Evolutionary conservation across 1,140 invertebrate species (phyloP).

Genomic region (Nautilus pompilius): DNA sequence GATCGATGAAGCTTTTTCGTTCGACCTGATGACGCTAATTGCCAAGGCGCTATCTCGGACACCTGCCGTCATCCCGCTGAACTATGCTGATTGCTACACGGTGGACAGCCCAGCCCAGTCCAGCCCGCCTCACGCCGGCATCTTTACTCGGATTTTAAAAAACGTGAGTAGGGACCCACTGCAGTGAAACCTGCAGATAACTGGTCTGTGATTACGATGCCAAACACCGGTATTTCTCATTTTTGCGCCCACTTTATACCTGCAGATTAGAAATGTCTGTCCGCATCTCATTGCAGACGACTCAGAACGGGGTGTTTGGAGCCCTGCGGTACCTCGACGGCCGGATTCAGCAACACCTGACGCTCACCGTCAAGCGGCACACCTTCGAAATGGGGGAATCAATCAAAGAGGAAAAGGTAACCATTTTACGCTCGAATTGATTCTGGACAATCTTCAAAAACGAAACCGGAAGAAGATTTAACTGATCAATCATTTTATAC

Average conservation of each 20-base stretch:
- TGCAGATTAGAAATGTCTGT: too few relatives aligned
- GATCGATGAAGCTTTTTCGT: slow-evolving; percentile 77
- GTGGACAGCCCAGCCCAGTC: neutral
- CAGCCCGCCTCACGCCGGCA: too few relatives aligned
- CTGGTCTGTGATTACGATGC: too few relatives aligned
- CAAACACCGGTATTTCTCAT: too few relatives aligned
- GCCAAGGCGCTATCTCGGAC: slow-evolving; percentile 7
- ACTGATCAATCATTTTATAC: too few relatives aligned
- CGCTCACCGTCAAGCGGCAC: slow-evolving; percentile 16
- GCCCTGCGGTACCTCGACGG: slow-evolving; percentile 10
- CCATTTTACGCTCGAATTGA: slow-evolving; percentile 70
- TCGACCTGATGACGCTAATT: slow-evolving; percentile 64
- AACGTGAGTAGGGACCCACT: too few relatives aligned
- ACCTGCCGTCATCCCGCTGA: slow-evolving; percentile 8
- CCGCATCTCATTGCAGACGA: too few relatives aligned
- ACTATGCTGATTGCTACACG: slow-evolving; percentile 20
- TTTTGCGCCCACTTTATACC: too few relatives aligned
- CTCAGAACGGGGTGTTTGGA: slow-evolving; percentile 27
- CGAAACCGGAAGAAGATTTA: too few relatives aligned
- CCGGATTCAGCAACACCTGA: slow-evolving; percentile 17
- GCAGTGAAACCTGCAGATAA: too few relatives aligned
- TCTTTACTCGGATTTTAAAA: too few relatives aligned
- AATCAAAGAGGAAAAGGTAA: slow-evolving; percentile 63
- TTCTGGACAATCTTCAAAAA: too few relatives aligned
- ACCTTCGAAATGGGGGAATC: slow-evolving; percentile 53